A percentile compares a stretch with the other conserved stretches of the same genome.
Evolutionary conservation across 2,113 vertebrate genomes (phyloP).

Genomic region (Sitta europaea): DNA sequence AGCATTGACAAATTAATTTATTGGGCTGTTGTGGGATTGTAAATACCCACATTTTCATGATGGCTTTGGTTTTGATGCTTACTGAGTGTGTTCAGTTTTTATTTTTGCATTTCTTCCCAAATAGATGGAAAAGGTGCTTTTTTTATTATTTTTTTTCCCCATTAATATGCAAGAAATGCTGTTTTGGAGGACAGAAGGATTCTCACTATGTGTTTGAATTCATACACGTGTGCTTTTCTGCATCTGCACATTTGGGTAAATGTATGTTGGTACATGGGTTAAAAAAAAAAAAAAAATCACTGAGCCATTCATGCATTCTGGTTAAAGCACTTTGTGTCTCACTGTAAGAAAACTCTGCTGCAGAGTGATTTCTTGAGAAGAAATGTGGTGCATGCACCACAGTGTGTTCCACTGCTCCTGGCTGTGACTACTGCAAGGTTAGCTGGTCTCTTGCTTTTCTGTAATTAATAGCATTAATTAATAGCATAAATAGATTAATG

Average conservation of each 20-base stretch:
- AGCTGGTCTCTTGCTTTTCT: neutral
- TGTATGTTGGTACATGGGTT: neutral
- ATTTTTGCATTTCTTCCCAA: neutral
- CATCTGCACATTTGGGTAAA: neutral
- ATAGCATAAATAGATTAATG: too few relatives aligned
- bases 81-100: neutral
- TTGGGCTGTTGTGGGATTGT: neutral
- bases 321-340: neutral
- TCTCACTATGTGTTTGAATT: neutral
- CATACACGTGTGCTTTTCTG: neutral
- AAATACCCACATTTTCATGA: neutral
- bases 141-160: neutral
- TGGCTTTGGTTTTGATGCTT: neutral
- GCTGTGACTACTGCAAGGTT: neutral
- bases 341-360: neutral
- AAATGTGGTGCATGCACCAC: neutral
- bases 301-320: rapidly evolving
- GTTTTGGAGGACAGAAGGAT: neutral
- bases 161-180: neutral
- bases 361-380: neutral
- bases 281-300: neutral
- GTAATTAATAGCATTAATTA: neutral
- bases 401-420: neutral
- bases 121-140: neutral
- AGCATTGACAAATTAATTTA: neutral